Percentiles rank a stretch among this genome's conserved stretches.
Conservation (phyloP, 2,888 invertebrate species). For the Rotaria sp. region DNA sequence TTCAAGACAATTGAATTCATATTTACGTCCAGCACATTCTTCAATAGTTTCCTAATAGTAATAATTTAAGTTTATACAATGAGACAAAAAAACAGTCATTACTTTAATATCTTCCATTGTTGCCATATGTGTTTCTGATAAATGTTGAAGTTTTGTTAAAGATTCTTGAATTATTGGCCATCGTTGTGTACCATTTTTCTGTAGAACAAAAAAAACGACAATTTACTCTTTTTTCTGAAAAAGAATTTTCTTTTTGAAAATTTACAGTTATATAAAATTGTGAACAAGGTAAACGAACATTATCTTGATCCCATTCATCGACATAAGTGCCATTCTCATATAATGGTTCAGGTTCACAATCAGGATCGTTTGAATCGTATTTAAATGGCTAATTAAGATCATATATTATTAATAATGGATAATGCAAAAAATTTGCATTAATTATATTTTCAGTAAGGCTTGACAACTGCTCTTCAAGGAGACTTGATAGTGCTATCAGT, state of each 20-base stretch:
- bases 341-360: neutral
- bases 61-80: neutral
- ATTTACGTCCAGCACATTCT: neutral
- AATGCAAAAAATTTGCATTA: too few species aligned
- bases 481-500: too few species aligned
- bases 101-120: neutral
- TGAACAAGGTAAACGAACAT: slow-evolving; percentile 9
- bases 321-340: neutral
- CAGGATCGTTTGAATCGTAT: neutral
- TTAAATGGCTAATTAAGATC: neutral
- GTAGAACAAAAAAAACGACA: too few species aligned
- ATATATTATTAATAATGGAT: too few species aligned
- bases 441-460: too few species aligned
- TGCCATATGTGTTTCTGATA: neutral
- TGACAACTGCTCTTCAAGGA: too few species aligned
- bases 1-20: slow-evolving; percentile 1
- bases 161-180: neutral
- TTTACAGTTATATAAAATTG: neutral
- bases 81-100: neutral
- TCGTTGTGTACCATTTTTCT: neutral
- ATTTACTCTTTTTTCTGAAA: neutral
- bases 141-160: neutral
- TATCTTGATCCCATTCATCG: neutral
- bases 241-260: too few species aligned
- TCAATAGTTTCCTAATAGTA: neutral